A percentile compares a stretch with the other conserved stretches of the same genome.
phyloP scores from a whole-genome alignment of 2,113 vertebrate species.

The Cyprinodon brontotheroides region DNA sequence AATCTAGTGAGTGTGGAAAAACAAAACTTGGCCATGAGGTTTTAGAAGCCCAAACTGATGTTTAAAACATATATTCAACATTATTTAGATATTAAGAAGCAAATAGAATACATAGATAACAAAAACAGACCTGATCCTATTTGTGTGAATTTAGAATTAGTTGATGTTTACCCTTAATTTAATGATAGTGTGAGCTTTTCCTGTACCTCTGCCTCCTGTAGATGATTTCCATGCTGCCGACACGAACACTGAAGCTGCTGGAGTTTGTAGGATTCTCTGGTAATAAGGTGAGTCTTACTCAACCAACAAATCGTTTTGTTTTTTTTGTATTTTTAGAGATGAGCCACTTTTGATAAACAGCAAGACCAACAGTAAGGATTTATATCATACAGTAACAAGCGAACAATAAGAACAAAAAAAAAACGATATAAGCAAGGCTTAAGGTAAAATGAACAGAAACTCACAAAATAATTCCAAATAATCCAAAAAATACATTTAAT shows the following conservation, averaged over 20 bases:
- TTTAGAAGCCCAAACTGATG: neutral
- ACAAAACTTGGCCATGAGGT: neutral
- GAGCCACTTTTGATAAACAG: neutral
- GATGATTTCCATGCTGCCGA: conserved; percentile 96
- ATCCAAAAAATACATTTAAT: neutral
- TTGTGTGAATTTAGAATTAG: neutral
- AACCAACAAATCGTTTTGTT: neutral
- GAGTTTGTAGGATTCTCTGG: conserved; percentile 98
- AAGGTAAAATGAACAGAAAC: neutral
- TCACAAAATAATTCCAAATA: neutral
- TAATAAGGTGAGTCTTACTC: conserved; percentile 87
- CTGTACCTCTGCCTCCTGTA: conserved; percentile 52
- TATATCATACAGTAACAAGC: neutral
- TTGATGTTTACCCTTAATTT: neutral
- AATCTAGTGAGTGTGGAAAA: conserved; percentile 85
- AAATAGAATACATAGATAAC: neutral
- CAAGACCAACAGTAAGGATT: neutral
- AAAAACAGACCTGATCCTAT: neutral
- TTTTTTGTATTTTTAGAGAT: neutral
- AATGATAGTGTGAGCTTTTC: neutral
- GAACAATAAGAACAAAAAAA: neutral
- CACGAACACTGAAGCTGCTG: conserved; percentile 89
- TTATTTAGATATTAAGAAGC: neutral
- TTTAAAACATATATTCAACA: neutral
- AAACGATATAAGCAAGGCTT: neutral